Conservation (phyloP, 2,888 invertebrate species). For the Eugnorisma glareosa region DNA sequence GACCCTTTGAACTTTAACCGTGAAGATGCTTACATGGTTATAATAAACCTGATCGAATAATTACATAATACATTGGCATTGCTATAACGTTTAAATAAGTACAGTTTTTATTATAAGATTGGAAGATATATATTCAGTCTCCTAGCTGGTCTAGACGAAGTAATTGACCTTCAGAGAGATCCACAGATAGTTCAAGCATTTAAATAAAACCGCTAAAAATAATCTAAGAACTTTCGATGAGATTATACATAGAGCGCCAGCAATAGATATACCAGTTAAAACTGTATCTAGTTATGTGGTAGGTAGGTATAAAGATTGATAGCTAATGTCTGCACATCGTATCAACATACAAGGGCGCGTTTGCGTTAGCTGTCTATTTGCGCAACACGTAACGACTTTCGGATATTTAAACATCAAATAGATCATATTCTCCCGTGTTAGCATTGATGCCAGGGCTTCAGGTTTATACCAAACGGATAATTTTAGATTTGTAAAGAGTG, state of each 20-base stretch:
- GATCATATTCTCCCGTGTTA: slow-evolving; percentile 63
- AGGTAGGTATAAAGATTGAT: slow-evolving; percentile 34
- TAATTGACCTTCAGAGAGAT: slow-evolving; percentile 50
- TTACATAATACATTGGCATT: slow-evolving; percentile 12
- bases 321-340: slow-evolving; percentile 45
- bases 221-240: slow-evolving; percentile 5
- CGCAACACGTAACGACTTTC: slow-evolving; percentile 59
- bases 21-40: slow-evolving; percentile 32
- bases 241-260: slow-evolving; percentile 1
- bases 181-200: slow-evolving; percentile 22
- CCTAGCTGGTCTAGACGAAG: slow-evolving; percentile 24
- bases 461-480: slow-evolving; percentile 73
- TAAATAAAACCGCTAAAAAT: slow-evolving; percentile 35
- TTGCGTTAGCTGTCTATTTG: slow-evolving; percentile 62
- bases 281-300: slow-evolving; percentile 27
- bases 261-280: slow-evolving; percentile 14
- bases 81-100: slow-evolving; percentile 13
- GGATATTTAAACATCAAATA: slow-evolving; percentile 68
- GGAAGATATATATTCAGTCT: slow-evolving; percentile 36
- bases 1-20: slow-evolving; percentile 47
- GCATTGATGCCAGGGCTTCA: slow-evolving; percentile 68
- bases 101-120: slow-evolving; percentile 20
- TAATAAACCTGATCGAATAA: slow-evolving; percentile 11
- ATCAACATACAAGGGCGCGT: slow-evolving; percentile 35
- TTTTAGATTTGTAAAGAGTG: slow-evolving; percentile 75